Conservation (phyloP, 2,888 invertebrate species). For the Deilephila elpenor region DNA sequence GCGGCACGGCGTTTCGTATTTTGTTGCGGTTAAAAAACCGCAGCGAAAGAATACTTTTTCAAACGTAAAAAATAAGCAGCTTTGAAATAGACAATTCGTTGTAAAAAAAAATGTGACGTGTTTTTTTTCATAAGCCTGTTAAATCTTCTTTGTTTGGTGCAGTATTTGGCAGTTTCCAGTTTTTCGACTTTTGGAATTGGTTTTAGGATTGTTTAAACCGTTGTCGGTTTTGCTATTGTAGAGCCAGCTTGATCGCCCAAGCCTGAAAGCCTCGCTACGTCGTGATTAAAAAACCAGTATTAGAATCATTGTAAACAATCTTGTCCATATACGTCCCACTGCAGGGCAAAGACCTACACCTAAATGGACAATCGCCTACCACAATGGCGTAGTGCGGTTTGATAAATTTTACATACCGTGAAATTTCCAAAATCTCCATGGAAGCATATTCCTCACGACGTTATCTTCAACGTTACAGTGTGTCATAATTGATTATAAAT, state of each 20-base stretch:
- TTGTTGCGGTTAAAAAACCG: conserved; percentile 13
- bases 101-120: background rate
- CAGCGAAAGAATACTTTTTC: conserved; percentile 1
- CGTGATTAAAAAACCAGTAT: too few species aligned
- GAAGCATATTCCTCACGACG: too few species aligned
- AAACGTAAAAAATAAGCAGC: background rate
- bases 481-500: too few species aligned
- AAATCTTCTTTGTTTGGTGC: background rate
- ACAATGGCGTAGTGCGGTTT: too few species aligned
- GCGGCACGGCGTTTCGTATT: background rate
- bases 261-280: too few species aligned
- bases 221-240: background rate
- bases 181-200: background rate
- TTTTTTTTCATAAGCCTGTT: background rate
- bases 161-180: background rate
- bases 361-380: too few species aligned
- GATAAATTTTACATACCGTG: too few species aligned
- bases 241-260: background rate
- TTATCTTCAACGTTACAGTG: too few species aligned
- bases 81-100: conserved; percentile 8
- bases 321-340: too few species aligned
- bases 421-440: too few species aligned
- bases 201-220: background rate
- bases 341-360: background rate
- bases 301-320: too few species aligned